A percentile compares a stretch with the other conserved stretches of the same genome.
Conservation (phyloP, 1,140 invertebrate species). For the Zaprionus lachaisei region DNA sequence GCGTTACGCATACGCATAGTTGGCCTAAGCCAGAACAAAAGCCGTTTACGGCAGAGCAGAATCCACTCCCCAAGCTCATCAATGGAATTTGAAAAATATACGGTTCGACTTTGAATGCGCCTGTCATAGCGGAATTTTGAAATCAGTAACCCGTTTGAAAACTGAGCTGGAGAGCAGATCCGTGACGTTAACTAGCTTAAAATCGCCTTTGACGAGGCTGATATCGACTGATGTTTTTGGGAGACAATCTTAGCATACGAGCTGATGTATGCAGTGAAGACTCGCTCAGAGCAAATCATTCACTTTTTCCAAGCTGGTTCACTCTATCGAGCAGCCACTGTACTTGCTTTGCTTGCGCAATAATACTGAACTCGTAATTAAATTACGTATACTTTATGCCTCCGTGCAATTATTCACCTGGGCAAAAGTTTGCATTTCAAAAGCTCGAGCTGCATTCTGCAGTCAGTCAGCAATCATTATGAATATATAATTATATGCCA, state of each 20-base stretch:
- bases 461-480: not conserved
- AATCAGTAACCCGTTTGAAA: not conserved
- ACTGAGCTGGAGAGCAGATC: not conserved
- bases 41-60: constrained; percentile 8
- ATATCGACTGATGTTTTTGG: not conserved
- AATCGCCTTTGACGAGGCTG: not conserved
- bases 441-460: not conserved
- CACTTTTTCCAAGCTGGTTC: not conserved
- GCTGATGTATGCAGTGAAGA: not conserved
- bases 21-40: constrained; percentile 54
- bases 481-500: constrained; percentile 6
- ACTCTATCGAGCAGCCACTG: not conserved
- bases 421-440: constrained; percentile 3
- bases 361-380: not conserved
- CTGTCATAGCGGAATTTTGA: not conserved
- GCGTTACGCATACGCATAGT: constrained; percentile 72
- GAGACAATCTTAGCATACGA: not conserved
- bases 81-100: constrained; percentile 6
- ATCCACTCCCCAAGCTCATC: not conserved
- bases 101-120: not conserved
- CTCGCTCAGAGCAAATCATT: not conserved
- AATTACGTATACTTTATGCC: constrained; percentile 2
- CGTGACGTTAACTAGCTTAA: not conserved
- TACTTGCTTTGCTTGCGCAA: not conserved
- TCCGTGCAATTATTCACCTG: not conserved